Evolutionary conservation across 2,113 vertebrate genomes (phyloP).

Genomic region (Austrofundulus limnaeus): DNA sequence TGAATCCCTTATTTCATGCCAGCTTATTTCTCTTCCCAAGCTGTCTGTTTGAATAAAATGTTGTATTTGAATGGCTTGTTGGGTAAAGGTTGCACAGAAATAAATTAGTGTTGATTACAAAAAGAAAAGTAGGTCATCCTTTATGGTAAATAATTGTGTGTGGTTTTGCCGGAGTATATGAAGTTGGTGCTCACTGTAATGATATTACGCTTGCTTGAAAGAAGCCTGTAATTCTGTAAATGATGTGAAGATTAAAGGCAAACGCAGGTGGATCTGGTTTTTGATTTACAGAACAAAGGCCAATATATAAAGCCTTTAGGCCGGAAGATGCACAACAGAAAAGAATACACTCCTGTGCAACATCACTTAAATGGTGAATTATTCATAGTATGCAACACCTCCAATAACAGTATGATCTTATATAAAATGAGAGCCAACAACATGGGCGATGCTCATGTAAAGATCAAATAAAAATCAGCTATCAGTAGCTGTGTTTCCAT

Average conservation of each 20-base stretch:
- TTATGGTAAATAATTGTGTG: not conserved
- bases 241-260: slow-evolving; percentile 19
- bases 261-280: slow-evolving; percentile 9
- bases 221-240: slow-evolving; percentile 28
- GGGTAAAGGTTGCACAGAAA: slow-evolving; percentile 29
- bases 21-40: slow-evolving; percentile 35
- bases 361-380: not conserved
- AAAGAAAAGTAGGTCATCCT: slow-evolving; percentile 17
- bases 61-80: slow-evolving; percentile 41
- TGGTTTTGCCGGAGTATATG: not conserved
- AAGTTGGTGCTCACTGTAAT: slow-evolving; percentile 5
- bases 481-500: too few species aligned
- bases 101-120: slow-evolving; percentile 12
- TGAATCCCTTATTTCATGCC: slow-evolving; percentile 28
- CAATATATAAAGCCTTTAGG: not conserved
- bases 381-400: not conserved
- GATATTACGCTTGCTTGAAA: slow-evolving; percentile 28
- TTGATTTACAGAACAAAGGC: slow-evolving; percentile 22
- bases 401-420: too few species aligned
- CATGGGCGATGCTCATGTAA: not conserved
- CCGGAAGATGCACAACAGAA: not conserved
- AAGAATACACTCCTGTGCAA: not conserved
- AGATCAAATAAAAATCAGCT: slow-evolving; percentile 23
- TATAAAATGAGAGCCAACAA: not conserved
- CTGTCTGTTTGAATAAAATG: slow-evolving; percentile 40